These are phyloP conservation scores for Malurus cyaneus DNA, from an alignment of 2,113 vertebrate species.

Conservation along the genomic window DNA sequence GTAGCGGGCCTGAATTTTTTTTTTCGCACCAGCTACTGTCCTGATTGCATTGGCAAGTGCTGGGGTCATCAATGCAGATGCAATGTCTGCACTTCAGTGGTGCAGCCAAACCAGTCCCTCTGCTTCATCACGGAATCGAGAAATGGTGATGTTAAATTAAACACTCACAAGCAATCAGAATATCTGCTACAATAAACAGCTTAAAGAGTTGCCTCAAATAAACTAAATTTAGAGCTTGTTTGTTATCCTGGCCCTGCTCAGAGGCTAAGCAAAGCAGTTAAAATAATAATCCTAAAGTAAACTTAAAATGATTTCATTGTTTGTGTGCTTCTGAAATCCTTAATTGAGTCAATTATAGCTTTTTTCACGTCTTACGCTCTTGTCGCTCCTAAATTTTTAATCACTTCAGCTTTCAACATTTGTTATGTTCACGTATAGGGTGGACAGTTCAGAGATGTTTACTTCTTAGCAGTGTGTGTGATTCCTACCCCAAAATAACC, in stretches of 20 bases:
- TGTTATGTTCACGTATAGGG: not conserved
- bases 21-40: not conserved
- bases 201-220: conserved; percentile 14
- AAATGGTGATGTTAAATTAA: not conserved
- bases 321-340: not conserved
- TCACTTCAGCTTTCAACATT: not conserved
- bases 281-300: not conserved
- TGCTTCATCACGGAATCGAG: not conserved
- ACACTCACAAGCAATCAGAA: not conserved
- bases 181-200: not conserved
- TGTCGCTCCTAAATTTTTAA: not conserved
- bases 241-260: not conserved
- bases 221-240: not conserved
- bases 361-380: not conserved
- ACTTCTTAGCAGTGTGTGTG: not conserved
- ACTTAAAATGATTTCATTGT: not conserved
- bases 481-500: not conserved
- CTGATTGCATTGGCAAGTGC: not conserved
- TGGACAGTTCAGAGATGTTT: not conserved
- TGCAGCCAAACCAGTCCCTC: not conserved
- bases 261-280: not conserved
- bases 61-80: not conserved
- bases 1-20: not conserved
- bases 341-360: not conserved
- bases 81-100: not conserved